Percentiles rank a stretch among this genome's conserved stretches.
phyloP scores from a whole-genome alignment of 2,888 invertebrate species.

The Eupelmus urozonus region DNA sequence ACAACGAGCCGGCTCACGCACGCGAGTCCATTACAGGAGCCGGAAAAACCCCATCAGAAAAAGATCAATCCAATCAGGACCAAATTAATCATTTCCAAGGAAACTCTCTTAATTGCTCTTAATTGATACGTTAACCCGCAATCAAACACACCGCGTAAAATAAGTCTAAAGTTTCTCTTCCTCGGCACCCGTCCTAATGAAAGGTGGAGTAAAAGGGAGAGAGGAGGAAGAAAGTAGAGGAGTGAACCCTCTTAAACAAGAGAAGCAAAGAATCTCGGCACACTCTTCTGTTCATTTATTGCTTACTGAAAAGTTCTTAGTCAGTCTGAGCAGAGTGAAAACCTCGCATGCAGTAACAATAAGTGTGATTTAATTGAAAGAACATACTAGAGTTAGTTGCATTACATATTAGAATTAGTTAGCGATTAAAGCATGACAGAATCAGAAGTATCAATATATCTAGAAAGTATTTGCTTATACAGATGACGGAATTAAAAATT shows the following conservation, averaged over 20 bases:
- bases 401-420: no score
- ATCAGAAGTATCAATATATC: no score
- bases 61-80: background rate
- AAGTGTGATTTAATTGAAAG: no score
- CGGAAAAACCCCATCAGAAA: background rate
- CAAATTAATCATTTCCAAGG: slow-evolving; percentile 29
- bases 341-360: no score
- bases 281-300: slow-evolving; percentile 15
- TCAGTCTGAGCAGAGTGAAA: no score
- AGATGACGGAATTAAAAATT: no score
- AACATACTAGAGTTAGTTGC: no score
- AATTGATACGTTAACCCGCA: slow-evolving; percentile 47
- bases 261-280: slow-evolving; percentile 13
- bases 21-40: background rate
- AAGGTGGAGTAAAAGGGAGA: background rate
- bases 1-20: background rate
- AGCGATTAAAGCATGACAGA: no score
- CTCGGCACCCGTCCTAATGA: background rate
- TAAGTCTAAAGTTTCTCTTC: slow-evolving; percentile 21
- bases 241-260: slow-evolving; percentile 11
- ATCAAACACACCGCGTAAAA: slow-evolving; percentile 32
- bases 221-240: slow-evolving; percentile 3
- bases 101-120: slow-evolving; percentile 37
- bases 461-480: no score
- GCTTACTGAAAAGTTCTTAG: slow-evolving; percentile 19